These are phyloP conservation scores for Pissodes strobi DNA, from an alignment of 1,140 invertebrate species.

Conservation along the genomic window DNA sequence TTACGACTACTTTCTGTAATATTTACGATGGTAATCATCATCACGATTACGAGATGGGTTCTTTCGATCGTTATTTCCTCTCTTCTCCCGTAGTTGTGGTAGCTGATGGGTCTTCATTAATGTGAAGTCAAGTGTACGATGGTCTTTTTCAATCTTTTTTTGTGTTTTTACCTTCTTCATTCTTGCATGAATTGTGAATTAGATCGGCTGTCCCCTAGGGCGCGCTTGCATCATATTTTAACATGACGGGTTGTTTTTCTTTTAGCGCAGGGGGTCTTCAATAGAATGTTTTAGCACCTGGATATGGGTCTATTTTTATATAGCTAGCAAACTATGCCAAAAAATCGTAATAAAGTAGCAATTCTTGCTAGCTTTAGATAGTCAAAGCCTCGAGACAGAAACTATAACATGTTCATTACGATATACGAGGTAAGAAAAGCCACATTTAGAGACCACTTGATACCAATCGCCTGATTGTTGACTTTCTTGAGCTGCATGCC, in stretches of 20 bases:
- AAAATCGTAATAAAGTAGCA: too few relatives aligned
- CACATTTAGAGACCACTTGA: too few relatives aligned
- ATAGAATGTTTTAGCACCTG: conserved; percentile 12
- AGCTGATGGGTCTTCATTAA: conserved; percentile 28
- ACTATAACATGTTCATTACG: too few relatives aligned
- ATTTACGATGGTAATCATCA: conserved; percentile 13
- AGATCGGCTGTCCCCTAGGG: conserved; percentile 18
- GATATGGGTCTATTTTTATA: neutral
- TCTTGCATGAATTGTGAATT: conserved; percentile 8
- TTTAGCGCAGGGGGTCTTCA: neutral
- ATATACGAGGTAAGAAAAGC: too few relatives aligned
- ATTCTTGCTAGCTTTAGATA: too few relatives aligned
- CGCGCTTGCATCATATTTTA: conserved; percentile 8
- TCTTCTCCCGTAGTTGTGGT: conserved; percentile 15
- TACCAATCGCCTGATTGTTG: too few relatives aligned
- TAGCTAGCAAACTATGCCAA: too few relatives aligned
- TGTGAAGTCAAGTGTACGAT: conserved; percentile 29
- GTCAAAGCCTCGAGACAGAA: too few relatives aligned
- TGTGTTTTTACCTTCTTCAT: conserved; percentile 18
- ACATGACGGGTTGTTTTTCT: conserved; percentile 16
- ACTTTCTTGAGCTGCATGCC: too few relatives aligned
- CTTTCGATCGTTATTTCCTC: conserved; percentile 22
- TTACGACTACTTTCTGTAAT: neutral
- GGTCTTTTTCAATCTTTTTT: conserved; percentile 14
- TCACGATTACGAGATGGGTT: conserved; percentile 7